These are phyloP conservation scores for Phania funesta DNA, from an alignment of 2,888 invertebrate genomes.

Conservation along the genomic window DNA sequence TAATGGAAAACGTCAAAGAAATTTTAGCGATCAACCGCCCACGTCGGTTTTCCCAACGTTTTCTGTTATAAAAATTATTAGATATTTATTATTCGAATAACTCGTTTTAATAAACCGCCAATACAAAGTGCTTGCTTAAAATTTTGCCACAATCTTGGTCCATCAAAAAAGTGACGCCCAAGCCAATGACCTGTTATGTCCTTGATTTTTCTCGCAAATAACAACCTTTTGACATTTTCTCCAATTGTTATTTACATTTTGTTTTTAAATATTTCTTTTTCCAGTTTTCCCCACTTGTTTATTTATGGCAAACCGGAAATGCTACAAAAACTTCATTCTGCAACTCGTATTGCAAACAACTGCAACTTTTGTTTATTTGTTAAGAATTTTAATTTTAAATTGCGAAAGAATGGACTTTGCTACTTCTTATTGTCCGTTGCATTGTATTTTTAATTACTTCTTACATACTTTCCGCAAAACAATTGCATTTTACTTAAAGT, in stretches of 20 bases:
- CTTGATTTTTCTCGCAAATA: not conserved
- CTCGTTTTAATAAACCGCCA: no score
- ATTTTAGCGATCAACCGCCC: no score
- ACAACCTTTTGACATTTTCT: slow-evolving; percentile 47
- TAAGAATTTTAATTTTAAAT: slow-evolving; percentile 40
- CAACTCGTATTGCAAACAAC: slow-evolving; percentile 4
- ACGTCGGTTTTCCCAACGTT: no score
- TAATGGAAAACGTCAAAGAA: no score
- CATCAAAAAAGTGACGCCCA: not conserved
- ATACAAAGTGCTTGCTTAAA: no score
- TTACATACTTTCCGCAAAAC: slow-evolving; percentile 20
- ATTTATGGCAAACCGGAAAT: slow-evolving; percentile 63
- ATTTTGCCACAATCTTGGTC: no score
- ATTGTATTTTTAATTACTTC: slow-evolving; percentile 41
- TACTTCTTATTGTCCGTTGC: slow-evolving; percentile 28
- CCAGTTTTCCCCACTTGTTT: slow-evolving; percentile 25
- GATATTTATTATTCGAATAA: no score
- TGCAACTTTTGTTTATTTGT: slow-evolving; percentile 28
- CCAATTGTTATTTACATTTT: not conserved
- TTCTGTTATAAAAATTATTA: no score
- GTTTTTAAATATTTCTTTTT: not conserved
- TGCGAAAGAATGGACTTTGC: slow-evolving; percentile 29
- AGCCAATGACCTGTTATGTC: not conserved
- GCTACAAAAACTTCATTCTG: slow-evolving; percentile 47
- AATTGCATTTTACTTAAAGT: slow-evolving; percentile 10